These are phyloP conservation scores for Liopterus haemorrhoidalis DNA, from an alignment of 2,888 invertebrate species.

Conservation along the genomic window DNA sequence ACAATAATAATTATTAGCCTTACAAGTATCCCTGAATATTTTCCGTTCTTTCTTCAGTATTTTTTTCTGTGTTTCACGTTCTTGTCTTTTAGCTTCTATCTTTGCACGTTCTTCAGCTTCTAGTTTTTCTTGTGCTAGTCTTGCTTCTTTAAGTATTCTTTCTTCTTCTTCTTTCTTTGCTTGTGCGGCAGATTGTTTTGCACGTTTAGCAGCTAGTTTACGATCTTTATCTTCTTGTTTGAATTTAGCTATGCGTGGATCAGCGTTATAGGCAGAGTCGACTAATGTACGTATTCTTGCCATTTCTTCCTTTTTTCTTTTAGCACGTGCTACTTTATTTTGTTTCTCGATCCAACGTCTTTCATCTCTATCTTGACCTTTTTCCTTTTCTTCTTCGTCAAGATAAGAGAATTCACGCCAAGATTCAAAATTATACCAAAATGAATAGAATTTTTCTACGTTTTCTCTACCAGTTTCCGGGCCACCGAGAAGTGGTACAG, in stretches of 20 bases:
- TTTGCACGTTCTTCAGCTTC: slow-evolving; percentile 77
- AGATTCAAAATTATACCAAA: slow-evolving; percentile 98
- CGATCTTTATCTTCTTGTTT: slow-evolving; percentile 90
- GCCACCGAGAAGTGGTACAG: slow-evolving; percentile 76
- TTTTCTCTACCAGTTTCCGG: slow-evolving; percentile 70
- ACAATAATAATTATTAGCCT: slow-evolving; percentile 75
- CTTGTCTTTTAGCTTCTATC: slow-evolving; percentile 75
- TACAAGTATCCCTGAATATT: slow-evolving; percentile 68
- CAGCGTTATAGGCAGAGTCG: slow-evolving; percentile 88
- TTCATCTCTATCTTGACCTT: slow-evolving; percentile 93
- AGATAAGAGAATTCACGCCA: slow-evolving; percentile 99
- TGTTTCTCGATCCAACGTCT: slow-evolving; percentile 97
- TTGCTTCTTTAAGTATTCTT: slow-evolving; percentile 64
- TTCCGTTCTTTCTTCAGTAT: slow-evolving; percentile 83
- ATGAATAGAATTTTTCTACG: slow-evolving; percentile 92
- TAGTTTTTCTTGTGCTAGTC: slow-evolving; percentile 67
- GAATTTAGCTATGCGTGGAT: slow-evolving; percentile 87
- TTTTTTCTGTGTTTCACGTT: slow-evolving; percentile 79
- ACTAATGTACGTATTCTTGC: slow-evolving; percentile 82
- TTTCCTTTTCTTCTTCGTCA: slow-evolving; percentile 98
- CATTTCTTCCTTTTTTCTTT: slow-evolving; percentile 97
- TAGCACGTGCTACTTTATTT: slow-evolving; percentile 87
- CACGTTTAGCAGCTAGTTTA: slow-evolving; percentile 82
- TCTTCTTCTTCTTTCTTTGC: slow-evolving; percentile 81
- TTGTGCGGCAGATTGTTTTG: slow-evolving; percentile 76